Percentiles rank a stretch among this genome's conserved stretches.
These are phyloP conservation scores for Drosophila buzzatii DNA, from an alignment of 2,888 invertebrate genomes.

Conservation along the genomic window DNA sequence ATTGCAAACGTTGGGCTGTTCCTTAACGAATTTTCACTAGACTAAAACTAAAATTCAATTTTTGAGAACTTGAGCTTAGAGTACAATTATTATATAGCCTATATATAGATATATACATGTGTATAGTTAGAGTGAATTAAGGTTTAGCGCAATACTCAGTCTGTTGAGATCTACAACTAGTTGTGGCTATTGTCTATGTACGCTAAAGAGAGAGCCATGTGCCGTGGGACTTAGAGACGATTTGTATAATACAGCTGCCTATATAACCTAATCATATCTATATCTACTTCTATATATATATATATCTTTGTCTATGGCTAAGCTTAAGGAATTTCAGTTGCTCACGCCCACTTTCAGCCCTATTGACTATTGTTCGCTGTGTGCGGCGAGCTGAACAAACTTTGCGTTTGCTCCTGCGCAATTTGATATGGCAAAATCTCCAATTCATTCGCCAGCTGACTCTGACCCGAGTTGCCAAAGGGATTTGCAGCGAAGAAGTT, in stretches of 20 bases:
- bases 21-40: slow-evolving; percentile 21
- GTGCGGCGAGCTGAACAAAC: slow-evolving; percentile 83
- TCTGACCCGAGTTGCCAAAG: slow-evolving; percentile 62
- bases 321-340: slow-evolving; percentile 20
- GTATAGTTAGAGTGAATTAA: neutral
- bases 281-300: neutral
- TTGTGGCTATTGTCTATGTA: slow-evolving; percentile 23
- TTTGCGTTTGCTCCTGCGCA: slow-evolving; percentile 85
- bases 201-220: slow-evolving; percentile 45
- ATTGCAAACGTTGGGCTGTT: slow-evolving; percentile 55
- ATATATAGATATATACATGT: neutral
- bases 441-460: slow-evolving; percentile 82
- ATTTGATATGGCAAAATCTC: slow-evolving; percentile 85
- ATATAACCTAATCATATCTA: neutral
- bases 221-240: slow-evolving; percentile 21
- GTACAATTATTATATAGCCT: neutral
- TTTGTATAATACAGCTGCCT: slow-evolving; percentile 32
- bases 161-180: slow-evolving; percentile 79
- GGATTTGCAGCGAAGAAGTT: slow-evolving; percentile 70
- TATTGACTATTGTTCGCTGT: slow-evolving; percentile 63
- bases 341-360: slow-evolving; percentile 27
- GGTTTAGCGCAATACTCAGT: slow-evolving; percentile 67
- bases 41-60: slow-evolving; percentile 5
- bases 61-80: slow-evolving; percentile 53
- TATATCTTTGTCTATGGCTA: slow-evolving; percentile 9